Percentiles rank a stretch among this genome's conserved stretches.
phyloP scores from a whole-genome alignment of 2,113 vertebrate species.

The Aleadryas rufinucha region DNA sequence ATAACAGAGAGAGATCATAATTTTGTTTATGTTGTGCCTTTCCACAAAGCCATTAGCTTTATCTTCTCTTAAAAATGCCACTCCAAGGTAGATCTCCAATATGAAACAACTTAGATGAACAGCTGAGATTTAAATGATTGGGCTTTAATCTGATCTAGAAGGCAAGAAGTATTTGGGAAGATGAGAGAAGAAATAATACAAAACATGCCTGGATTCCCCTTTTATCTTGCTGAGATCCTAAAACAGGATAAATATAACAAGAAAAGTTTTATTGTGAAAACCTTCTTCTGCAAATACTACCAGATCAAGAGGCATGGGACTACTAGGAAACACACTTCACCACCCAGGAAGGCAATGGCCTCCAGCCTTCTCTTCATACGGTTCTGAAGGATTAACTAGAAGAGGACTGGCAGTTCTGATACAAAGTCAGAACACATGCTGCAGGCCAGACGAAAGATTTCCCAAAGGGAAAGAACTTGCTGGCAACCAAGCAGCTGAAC shows the following conservation, averaged over 20 bases:
- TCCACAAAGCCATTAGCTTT: neutral
- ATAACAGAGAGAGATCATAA: neutral
- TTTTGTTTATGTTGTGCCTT: neutral
- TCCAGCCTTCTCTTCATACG: neutral
- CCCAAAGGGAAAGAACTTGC: neutral
- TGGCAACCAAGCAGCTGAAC: neutral
- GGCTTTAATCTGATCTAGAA: neutral
- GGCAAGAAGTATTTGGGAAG: neutral
- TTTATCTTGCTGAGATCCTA: neutral
- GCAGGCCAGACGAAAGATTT: neutral
- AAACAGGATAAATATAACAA: neutral
- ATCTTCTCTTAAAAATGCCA: neutral
- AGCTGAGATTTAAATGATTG: neutral
- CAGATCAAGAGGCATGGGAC: neutral
- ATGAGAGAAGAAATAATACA: neutral
- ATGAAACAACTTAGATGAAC: neutral
- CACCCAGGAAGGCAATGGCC: neutral
- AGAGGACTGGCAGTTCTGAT: neutral
- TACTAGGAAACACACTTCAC: neutral
- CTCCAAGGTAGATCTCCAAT: neutral
- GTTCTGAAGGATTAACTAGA: neutral
- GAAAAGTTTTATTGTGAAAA: neutral
- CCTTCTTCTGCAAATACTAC: neutral
- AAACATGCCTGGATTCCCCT: neutral
- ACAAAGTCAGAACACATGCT: accelerated